Evolutionary conservation across 2,888 invertebrate species (phyloP).

Genomic region (Selenia dentaria): DNA sequence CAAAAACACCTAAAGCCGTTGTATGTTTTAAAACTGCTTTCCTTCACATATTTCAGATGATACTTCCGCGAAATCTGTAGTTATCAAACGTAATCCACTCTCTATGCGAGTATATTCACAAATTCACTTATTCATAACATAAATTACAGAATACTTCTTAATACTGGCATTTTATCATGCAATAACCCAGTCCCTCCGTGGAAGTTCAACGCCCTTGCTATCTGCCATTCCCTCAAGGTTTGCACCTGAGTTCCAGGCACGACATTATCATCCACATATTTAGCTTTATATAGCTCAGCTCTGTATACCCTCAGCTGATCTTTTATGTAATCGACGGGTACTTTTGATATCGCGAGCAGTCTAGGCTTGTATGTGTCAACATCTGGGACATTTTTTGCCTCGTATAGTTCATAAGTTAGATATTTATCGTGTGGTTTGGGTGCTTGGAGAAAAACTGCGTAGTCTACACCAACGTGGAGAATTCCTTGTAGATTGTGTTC

Average conservation of each 20-base stretch:
- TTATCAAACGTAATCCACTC: no score
- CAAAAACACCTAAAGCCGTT: no score
- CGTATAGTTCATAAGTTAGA: slow-evolving; percentile 67
- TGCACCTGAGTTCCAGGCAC: slow-evolving; percentile 68
- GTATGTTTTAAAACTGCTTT: no score
- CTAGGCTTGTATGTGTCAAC: slow-evolving; percentile 50
- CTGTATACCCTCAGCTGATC: slow-evolving; percentile 60
- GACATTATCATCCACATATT: slow-evolving; percentile 55
- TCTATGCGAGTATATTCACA: no score
- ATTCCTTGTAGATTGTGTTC: slow-evolving; percentile 60
- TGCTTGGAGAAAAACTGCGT: slow-evolving; percentile 58
- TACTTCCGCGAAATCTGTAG: no score
- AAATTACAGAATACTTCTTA: slow-evolving; percentile 47
- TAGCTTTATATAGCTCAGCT: slow-evolving; percentile 59
- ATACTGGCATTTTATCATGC: slow-evolving; percentile 43
- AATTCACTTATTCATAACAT: slow-evolving; percentile 4
- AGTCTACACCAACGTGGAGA: slow-evolving; percentile 68
- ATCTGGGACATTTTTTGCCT: slow-evolving; percentile 56
- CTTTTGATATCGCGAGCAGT: slow-evolving; percentile 63
- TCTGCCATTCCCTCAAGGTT: slow-evolving; percentile 73
- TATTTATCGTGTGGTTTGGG: slow-evolving; percentile 64
- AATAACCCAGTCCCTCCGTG: slow-evolving; percentile 36
- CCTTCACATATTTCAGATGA: no score
- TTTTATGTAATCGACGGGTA: slow-evolving; percentile 65
- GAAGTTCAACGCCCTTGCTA: slow-evolving; percentile 52